Evolutionary conservation across 2,797 vertebrate genomes (phyloP).

Genomic region (Parotocinclus haroldoi): DNA sequence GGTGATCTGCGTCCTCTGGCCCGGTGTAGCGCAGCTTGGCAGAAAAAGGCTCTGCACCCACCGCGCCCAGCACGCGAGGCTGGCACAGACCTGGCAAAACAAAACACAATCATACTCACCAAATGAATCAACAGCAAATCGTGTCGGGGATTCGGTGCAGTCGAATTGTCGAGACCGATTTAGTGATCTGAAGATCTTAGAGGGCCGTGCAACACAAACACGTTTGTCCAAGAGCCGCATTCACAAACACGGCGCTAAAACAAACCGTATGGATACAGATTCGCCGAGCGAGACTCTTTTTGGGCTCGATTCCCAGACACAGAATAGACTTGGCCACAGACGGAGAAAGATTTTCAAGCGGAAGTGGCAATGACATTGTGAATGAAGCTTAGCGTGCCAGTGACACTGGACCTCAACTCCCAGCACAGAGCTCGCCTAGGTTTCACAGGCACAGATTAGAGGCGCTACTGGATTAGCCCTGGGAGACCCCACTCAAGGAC

Average conservation of each 20-base stretch:
- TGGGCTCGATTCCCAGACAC: constrained; percentile 20
- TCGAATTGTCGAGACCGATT: too few species aligned
- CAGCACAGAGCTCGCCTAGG: background rate
- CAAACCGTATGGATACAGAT: constrained; percentile 4
- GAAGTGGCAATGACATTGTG: background rate
- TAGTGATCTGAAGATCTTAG: too few species aligned
- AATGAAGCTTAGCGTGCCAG: background rate
- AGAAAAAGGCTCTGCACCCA: constrained; percentile 69
- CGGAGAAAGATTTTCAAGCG: background rate
- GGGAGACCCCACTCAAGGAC: background rate
- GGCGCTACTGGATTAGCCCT: background rate
- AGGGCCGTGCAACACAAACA: too few species aligned
- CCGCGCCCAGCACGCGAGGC: constrained; percentile 57
- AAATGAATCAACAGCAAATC: background rate
- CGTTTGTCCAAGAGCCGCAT: background rate
- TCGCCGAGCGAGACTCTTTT: background rate
- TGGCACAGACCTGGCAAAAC: constrained; percentile 62
- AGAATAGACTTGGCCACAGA: constrained; percentile 9
- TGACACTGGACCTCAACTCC: background rate
- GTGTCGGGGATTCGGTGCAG: too few species aligned
- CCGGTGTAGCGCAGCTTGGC: constrained; percentile 63
- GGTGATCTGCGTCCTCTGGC: constrained; percentile 60
- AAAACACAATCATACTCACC: constrained; percentile 5
- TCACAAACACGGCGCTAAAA: background rate
- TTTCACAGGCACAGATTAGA: constrained; percentile 11